Evolutionary conservation across 2,888 invertebrate species (phyloP).

Genomic region (Clunio marinus): DNA sequence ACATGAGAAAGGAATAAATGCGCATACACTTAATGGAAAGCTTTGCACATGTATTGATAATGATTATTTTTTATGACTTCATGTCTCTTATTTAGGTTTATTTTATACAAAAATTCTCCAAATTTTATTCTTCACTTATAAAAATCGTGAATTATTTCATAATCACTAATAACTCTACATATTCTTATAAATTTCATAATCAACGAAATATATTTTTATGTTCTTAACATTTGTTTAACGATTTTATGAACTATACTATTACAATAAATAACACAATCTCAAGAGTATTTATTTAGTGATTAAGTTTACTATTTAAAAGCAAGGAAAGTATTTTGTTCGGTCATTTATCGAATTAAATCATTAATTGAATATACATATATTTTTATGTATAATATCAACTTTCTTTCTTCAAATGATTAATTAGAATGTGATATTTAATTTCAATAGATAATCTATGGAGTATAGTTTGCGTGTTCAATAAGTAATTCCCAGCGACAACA

Average conservation of each 20-base stretch:
- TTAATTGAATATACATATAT: conserved; percentile 22
- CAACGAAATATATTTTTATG: background rate
- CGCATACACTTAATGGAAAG: too few relatives aligned
- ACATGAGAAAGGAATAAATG: background rate
- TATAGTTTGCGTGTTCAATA: conserved; percentile 12
- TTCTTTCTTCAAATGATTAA: conserved; percentile 19
- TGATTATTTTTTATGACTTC: too few relatives aligned
- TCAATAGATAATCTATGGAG: background rate
- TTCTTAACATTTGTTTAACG: background rate
- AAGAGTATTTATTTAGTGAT: background rate
- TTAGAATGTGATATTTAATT: background rate
- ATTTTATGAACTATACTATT: conserved; percentile 2
- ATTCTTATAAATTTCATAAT: background rate
- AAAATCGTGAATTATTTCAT: too few relatives aligned
- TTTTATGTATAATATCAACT: conserved; percentile 16
- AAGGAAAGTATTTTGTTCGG: background rate
- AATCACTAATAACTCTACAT: too few relatives aligned
- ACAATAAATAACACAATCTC: background rate
- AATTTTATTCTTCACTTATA: too few relatives aligned
- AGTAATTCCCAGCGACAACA: background rate
- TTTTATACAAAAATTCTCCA: too few relatives aligned
- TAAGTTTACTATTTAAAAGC: conserved; percentile 1
- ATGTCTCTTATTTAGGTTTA: too few relatives aligned
- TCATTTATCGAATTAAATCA: conserved; percentile 15
- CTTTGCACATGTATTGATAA: too few relatives aligned